Percentiles rank a stretch among this genome's conserved stretches.
Evolutionary conservation across 1,140 invertebrate genomes (phyloP).

Genomic region (Drosophila pachea): DNA sequence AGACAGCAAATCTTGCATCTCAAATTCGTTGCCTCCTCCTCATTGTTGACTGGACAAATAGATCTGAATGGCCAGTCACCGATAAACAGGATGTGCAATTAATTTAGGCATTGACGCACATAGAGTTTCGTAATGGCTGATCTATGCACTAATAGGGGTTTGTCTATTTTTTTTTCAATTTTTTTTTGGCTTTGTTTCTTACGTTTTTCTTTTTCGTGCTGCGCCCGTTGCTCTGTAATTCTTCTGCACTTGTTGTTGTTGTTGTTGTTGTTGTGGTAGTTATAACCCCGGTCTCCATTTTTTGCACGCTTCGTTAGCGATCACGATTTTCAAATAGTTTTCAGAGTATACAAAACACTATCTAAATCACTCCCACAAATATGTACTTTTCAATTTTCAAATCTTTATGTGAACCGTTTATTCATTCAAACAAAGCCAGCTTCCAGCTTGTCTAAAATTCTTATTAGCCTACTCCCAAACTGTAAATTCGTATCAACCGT

Average conservation of each 20-base stretch:
- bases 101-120: slow-evolving; percentile 58
- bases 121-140: slow-evolving; percentile 32
- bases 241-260: slow-evolving; percentile 51
- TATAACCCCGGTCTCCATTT: slow-evolving; percentile 66
- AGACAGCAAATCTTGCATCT: not conserved
- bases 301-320: slow-evolving; percentile 13
- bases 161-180: not conserved
- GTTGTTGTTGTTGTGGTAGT: slow-evolving; percentile 62
- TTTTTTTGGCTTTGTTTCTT: slow-evolving; percentile 37
- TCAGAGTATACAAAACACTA: not conserved
- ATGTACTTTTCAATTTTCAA: not conserved
- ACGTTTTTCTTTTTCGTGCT: slow-evolving; percentile 58
- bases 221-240: slow-evolving; percentile 42
- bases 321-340: slow-evolving; percentile 14
- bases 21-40: slow-evolving; percentile 14
- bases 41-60: slow-evolving; percentile 49
- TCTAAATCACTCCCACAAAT: no score
- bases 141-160: slow-evolving; percentile 1
- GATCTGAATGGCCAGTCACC: slow-evolving; percentile 45
- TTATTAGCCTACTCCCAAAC: slow-evolving; percentile 29
- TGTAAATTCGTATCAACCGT: slow-evolving; percentile 42
- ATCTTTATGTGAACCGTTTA: not conserved
- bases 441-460: not conserved
- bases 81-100: slow-evolving; percentile 58
- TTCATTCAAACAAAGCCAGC: not conserved